Percentiles rank a stretch among this genome's conserved stretches.
Evolutionary conservation across 2,797 vertebrate genomes (phyloP).

Genomic region (Kryptolebias ocellatus): DNA sequence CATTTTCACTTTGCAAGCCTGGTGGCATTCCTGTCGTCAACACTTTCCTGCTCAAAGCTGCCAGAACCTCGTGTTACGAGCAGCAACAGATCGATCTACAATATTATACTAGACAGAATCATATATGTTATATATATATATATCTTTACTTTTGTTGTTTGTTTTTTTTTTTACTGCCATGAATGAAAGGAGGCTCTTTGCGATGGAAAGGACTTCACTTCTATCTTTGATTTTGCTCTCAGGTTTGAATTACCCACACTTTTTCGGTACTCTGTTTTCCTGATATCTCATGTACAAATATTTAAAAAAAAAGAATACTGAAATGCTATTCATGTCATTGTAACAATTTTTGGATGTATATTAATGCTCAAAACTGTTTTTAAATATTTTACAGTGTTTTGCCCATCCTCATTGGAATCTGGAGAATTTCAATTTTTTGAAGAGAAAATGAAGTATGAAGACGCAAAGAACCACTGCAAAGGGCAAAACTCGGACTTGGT

Average conservation of each 20-base stretch:
- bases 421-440: slow-evolving; percentile 59
- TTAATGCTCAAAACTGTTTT: slow-evolving; percentile 8
- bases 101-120: neutral
- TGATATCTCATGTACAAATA: neutral
- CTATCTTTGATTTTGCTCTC: slow-evolving; percentile 57
- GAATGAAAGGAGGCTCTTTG: slow-evolving; percentile 18
- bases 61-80: neutral
- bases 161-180: slow-evolving; percentile 11
- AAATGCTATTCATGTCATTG: neutral
- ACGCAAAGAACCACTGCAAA: slow-evolving; percentile 70
- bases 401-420: slow-evolving; percentile 34
- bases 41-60: slow-evolving; percentile 14
- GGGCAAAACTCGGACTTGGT: slow-evolving; percentile 65
- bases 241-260: slow-evolving; percentile 57
- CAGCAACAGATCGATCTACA: slow-evolving; percentile 1
- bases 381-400: slow-evolving; percentile 55
- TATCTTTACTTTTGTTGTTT: neutral
- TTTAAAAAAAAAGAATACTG: neutral
- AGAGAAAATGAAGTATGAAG: slow-evolving; percentile 35
- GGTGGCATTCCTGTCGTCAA: slow-evolving; percentile 60
- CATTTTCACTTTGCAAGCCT: slow-evolving; percentile 36
- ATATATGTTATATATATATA: neutral
- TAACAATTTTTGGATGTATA: neutral
- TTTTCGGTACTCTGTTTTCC: slow-evolving; percentile 5
- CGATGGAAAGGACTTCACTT: slow-evolving; percentile 26